Conservation (phyloP, 2,888 invertebrate species). For the Apocheima hispidaria region DNA sequence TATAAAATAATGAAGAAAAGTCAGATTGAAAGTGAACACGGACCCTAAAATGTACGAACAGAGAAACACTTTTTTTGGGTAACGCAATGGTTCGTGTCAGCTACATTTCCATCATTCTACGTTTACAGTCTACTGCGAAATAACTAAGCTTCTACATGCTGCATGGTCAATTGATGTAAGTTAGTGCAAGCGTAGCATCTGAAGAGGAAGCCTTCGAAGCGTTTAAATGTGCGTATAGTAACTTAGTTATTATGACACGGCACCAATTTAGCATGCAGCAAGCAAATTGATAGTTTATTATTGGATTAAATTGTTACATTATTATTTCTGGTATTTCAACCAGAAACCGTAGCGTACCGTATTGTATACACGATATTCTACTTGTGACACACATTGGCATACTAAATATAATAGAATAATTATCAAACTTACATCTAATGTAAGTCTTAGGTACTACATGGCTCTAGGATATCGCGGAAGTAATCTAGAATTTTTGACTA, state of each 20-base stretch:
- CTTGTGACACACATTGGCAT: slow-evolving; percentile 4
- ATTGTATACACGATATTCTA: neutral
- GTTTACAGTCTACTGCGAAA: slow-evolving; percentile 50
- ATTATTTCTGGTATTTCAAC: neutral
- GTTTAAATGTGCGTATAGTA: slow-evolving; percentile 62
- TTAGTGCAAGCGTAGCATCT: slow-evolving; percentile 71
- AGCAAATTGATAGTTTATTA: slow-evolving; percentile 69
- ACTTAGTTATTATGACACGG: slow-evolving; percentile 54
- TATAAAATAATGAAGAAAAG: slow-evolving; percentile 4
- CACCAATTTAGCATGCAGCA: slow-evolving; percentile 80
- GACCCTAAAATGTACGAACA: slow-evolving; percentile 1
- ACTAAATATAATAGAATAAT: neutral
- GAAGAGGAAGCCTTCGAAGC: slow-evolving; percentile 61
- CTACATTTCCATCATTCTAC: neutral
- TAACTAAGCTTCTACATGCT: slow-evolving; percentile 82
- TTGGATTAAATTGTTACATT: slow-evolving; percentile 31
- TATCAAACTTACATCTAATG: slow-evolving; percentile 14
- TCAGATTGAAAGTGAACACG: neutral
- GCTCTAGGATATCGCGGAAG: slow-evolving; percentile 39
- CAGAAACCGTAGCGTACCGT: neutral
- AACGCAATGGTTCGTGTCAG: slow-evolving; percentile 46
- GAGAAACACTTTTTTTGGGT: slow-evolving; percentile 13
- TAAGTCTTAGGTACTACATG: slow-evolving; percentile 54
- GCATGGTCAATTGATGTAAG: slow-evolving; percentile 70
- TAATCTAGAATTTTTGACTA: too few species aligned